A percentile compares a stretch with the other conserved stretches of the same genome.
These are phyloP conservation scores for Alcis repandata DNA, from an alignment of 2,888 invertebrate genomes.

Conservation along the genomic window DNA sequence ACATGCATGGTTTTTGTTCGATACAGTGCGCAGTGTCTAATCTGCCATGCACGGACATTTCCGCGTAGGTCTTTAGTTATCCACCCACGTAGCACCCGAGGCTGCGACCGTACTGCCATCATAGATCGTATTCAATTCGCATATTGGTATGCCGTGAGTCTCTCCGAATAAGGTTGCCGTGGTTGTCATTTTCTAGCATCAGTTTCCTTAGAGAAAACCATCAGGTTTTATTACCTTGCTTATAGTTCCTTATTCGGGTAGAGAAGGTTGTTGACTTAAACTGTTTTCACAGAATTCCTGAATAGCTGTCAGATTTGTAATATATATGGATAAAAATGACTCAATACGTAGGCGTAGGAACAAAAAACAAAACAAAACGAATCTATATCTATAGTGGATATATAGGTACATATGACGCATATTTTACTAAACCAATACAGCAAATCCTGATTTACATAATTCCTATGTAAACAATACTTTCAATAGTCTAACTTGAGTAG, in stretches of 20 bases:
- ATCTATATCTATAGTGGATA: not conserved
- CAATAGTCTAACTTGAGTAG: too few species aligned
- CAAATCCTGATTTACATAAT: too few species aligned
- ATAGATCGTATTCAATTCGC: constrained; percentile 60
- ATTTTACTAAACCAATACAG: too few species aligned
- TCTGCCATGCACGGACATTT: constrained; percentile 65
- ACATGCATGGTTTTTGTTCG: constrained; percentile 55
- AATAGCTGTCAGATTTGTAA: constrained; percentile 14
- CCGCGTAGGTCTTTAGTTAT: constrained; percentile 79
- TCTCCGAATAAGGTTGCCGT: constrained; percentile 60
- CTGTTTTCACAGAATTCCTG: constrained; percentile 37
- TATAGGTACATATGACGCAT: too few species aligned
- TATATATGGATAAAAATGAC: constrained; percentile 5
- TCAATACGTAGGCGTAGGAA: constrained; percentile 15
- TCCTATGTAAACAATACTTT: too few species aligned
- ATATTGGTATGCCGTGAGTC: constrained; percentile 75
- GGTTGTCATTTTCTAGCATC: constrained; percentile 54
- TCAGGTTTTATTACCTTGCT: constrained; percentile 40
- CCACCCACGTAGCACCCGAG: constrained; percentile 80
- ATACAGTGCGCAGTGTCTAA: constrained; percentile 57
- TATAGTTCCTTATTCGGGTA: constrained; percentile 31
- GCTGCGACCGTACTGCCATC: constrained; percentile 61
- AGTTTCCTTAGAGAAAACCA: constrained; percentile 56
- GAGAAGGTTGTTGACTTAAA: constrained; percentile 37
- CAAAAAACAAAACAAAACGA: constrained; percentile 13